These are phyloP conservation scores for Isichthys henryi DNA, from an alignment of 2,113 vertebrate genomes.

Conservation along the genomic window DNA sequence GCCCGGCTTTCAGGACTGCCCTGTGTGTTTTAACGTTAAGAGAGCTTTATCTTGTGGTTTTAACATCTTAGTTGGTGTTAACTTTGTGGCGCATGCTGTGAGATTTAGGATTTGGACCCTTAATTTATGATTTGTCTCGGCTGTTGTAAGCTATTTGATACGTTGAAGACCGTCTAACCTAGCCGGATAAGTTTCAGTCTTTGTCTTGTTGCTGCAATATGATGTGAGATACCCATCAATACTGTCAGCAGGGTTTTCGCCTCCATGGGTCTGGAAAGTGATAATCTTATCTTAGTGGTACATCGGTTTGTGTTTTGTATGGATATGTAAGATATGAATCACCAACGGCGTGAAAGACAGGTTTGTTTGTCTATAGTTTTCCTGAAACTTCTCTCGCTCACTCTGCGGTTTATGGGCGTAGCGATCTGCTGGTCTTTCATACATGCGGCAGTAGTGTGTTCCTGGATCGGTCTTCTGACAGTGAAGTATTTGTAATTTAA, in stretches of 20 bases:
- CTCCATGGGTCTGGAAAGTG: background rate
- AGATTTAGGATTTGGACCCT: background rate
- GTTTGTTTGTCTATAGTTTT: background rate
- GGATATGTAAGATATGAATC: background rate
- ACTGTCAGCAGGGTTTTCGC: background rate
- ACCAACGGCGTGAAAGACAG: background rate
- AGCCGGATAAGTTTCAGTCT: background rate
- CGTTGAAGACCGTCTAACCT: background rate
- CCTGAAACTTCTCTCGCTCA: background rate
- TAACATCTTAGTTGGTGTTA: background rate
- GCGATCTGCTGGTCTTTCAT: background rate
- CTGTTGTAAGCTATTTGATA: background rate
- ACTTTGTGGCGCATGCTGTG: background rate
- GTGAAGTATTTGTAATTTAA: constrained; percentile 44
- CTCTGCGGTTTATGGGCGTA: constrained; percentile 5
- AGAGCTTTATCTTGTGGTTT: background rate
- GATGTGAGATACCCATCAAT: background rate
- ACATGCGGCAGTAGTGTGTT: background rate
- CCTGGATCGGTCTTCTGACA: background rate
- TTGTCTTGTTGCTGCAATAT: background rate
- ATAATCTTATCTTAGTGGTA: background rate
- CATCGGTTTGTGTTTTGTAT: background rate
- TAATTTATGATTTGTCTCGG: background rate
- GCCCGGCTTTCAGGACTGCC: background rate
- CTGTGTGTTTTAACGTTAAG: background rate